phyloP scores from a whole-genome alignment of 2,113 vertebrate genomes.

The Dendrocopos noguchii region DNA sequence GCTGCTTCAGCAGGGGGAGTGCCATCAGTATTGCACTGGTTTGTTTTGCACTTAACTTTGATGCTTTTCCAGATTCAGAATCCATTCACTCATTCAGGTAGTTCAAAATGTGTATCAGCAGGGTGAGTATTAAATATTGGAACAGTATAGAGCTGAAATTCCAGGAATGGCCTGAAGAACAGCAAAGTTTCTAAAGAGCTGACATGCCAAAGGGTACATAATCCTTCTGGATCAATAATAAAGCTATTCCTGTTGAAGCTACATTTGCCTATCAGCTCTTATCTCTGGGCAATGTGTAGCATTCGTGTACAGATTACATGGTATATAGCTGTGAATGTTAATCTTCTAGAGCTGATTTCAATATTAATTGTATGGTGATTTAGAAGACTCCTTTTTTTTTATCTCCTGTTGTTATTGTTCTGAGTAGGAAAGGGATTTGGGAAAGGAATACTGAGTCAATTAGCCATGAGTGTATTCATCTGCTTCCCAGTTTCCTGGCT shows the following conservation, averaged over 20 bases:
- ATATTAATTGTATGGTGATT: slow-evolving; percentile 36
- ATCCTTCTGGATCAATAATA: background rate
- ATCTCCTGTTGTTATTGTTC: background rate
- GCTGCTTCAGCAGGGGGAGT: background rate
- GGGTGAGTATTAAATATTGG: background rate
- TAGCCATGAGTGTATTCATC: background rate
- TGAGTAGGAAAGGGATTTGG: slow-evolving; percentile 19
- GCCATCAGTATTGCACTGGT: background rate
- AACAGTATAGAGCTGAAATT: background rate
- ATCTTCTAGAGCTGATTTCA: slow-evolving; percentile 17
- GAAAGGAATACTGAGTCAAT: slow-evolving; percentile 22
- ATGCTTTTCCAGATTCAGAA: background rate
- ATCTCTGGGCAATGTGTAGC: background rate
- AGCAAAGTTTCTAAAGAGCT: background rate
- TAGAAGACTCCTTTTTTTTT: background rate
- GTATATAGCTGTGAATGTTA: background rate
- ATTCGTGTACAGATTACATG: background rate
- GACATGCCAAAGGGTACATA: background rate
- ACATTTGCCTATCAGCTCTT: slow-evolving; percentile 7
- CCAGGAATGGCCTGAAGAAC: background rate
- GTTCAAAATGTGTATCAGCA: background rate
- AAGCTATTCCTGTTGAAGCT: background rate
- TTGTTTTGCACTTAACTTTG: background rate
- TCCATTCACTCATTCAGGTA: background rate
- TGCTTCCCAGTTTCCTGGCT: background rate